Evolutionary conservation across 23 tunicate species (phyloP).

Genomic region (Styela plicata): DNA sequence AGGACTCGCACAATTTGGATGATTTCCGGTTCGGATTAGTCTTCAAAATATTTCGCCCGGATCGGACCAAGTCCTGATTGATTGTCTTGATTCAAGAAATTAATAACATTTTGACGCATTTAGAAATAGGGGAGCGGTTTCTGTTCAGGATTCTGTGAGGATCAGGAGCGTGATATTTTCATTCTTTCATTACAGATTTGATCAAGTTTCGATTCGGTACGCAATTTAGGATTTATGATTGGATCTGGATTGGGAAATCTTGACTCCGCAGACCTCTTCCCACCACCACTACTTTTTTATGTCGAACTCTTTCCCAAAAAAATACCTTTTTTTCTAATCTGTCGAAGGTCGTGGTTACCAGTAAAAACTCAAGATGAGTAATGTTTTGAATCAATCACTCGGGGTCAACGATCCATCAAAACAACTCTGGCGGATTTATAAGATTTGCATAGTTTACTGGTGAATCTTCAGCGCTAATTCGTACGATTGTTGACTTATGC

Average conservation of each 20-base stretch:
- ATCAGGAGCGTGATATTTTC: too few species aligned
- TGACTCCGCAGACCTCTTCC: background rate
- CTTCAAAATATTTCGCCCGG: too few species aligned
- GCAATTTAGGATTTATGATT: background rate
- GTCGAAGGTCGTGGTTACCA: background rate
- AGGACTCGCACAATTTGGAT: too few species aligned
- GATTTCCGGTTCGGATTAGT: too few species aligned
- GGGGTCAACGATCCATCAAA: background rate
- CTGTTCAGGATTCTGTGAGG: too few species aligned
- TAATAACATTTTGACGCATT: too few species aligned
- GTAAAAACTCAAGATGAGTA: background rate
- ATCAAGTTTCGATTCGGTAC: too few species aligned
- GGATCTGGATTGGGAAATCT: background rate
- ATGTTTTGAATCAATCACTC: background rate
- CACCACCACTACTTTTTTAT: background rate
- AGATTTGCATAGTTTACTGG: background rate
- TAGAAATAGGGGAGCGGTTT: too few species aligned
- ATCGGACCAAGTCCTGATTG: too few species aligned
- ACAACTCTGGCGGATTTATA: background rate
- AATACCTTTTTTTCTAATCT: background rate
- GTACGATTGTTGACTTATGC: background rate
- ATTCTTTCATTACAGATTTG: too few species aligned
- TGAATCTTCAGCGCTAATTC: background rate
- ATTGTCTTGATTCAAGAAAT: too few species aligned
- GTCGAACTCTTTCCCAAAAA: background rate